Base-by-base conservation (phyloP, 30 jellyfish, hydroid and myxozoan species). In the Chrysaora quinquecirrha region DNA sequence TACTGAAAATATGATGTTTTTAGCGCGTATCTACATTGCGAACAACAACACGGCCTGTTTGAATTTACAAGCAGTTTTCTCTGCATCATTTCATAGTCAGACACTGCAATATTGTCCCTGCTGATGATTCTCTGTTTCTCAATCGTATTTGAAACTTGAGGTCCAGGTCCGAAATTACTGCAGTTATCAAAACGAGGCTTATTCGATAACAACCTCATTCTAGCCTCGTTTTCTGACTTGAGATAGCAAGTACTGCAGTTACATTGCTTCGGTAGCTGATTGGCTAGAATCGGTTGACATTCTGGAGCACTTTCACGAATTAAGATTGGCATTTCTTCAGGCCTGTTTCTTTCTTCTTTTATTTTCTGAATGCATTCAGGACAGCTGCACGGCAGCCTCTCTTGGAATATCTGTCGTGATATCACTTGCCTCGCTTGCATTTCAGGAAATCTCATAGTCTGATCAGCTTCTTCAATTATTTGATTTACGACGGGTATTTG, bases 21-120 rank as follows among this genome's bases (percentile, higher is more conserved):
- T 3, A 33, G 25, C 19, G 60, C 29, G 48, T 34, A 33, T 12
- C 21, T 54, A 30, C 89, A 78, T 43, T 66, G 83, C 19, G n/a
- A 27, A 24, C 90, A 80, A 23, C 52, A 24, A 33, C 90, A 80
- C 23, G 68, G 19, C 46, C 24, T 23, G 24, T 25, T 30, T 66
- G n/a, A 69, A 10, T 30, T 22, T 1, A 16, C n/a, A 22, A 46
- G 24, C 16, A 9, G 75, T 34, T 21, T 19, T 46, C 2, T 23
- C 20, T 50, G 28, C 76, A 19, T 28, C 62, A 31, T 58, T 32
- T 75, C 66, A 38, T 38, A 38, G 14, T 38, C 14, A 38, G n/a
- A n/a, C n/a, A n/a, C n/a, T n/a, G n/a, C n/a, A n/a, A n/a, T n/a
- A n/a, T n/a, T n/a, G n/a, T n/a, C n/a, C n/a, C n/a, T n/a, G n/a